Conservation (phyloP, 1,140 invertebrate genomes). For the Calephelis nemesis region DNA sequence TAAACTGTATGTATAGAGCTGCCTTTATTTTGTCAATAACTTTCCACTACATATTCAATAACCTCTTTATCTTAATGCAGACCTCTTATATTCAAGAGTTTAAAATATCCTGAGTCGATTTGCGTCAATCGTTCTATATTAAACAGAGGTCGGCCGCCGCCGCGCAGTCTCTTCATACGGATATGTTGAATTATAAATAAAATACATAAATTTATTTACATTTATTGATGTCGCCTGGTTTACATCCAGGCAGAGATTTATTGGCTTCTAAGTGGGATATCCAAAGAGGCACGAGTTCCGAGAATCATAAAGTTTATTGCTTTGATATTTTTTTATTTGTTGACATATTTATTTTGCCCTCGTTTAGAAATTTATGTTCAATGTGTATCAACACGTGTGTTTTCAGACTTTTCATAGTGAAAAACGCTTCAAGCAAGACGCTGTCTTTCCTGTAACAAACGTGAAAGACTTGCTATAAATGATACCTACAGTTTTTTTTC, state of each 20-base stretch:
- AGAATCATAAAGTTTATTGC: background rate
- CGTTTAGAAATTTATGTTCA: too few species aligned
- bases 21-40: background rate
- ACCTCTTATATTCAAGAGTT: background rate
- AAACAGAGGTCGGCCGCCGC: constrained; percentile 2
- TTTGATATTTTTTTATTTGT: background rate
- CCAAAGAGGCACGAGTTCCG: background rate
- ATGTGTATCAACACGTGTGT: too few species aligned
- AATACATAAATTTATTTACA: constrained; percentile 7
- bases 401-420: too few species aligned
- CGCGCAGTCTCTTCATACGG: background rate
- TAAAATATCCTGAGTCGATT: constrained; percentile 4
- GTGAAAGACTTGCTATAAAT: too few species aligned
- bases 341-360: background rate
- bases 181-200: constrained; percentile 11
- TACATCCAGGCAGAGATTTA: background rate
- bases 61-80: background rate
- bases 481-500: too few species aligned
- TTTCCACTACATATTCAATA: constrained; percentile 4
- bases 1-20: background rate
- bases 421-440: too few species aligned
- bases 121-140: constrained; percentile 1
- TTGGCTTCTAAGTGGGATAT: constrained; percentile 5
- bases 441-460: too few species aligned
- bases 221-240: background rate